A percentile compares a stretch with the other conserved stretches of the same genome.
Evolutionary conservation across 2,888 invertebrate species (phyloP).

Genomic region (Leucophenga maculata): DNA sequence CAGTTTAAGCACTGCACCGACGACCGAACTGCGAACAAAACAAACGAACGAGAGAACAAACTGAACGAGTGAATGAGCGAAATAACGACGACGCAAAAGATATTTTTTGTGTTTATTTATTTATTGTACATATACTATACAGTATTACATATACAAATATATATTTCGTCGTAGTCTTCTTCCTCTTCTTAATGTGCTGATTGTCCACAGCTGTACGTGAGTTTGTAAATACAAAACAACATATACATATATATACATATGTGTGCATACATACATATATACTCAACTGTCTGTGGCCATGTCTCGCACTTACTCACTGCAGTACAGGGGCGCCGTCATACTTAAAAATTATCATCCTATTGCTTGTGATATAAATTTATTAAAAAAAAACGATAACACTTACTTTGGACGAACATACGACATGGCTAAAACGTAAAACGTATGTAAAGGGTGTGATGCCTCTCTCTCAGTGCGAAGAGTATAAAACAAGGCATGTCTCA

Average conservation of each 20-base stretch:
- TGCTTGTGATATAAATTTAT: too few relatives aligned
- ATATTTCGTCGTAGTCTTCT: not conserved
- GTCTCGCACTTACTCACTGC: not conserved
- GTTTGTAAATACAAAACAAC: not conserved
- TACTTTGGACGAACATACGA: too few relatives aligned
- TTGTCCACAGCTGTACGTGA: constrained; percentile 11
- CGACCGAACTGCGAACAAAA: not conserved
- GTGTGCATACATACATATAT: not conserved
- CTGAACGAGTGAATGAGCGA: constrained; percentile 3
- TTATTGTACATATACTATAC: not conserved
- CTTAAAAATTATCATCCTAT: too few relatives aligned
- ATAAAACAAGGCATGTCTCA: too few relatives aligned
- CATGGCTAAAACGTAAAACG: too few relatives aligned
- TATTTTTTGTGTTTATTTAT: constrained; percentile 17
- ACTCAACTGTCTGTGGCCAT: constrained; percentile 7
- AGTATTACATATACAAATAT: too few relatives aligned
- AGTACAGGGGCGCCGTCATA: not conserved
- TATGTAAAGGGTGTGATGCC: too few relatives aligned
- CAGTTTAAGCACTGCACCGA: not conserved
- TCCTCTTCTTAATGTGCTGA: not conserved
- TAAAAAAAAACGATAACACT: too few relatives aligned
- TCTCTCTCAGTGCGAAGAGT: too few relatives aligned
- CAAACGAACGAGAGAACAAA: not conserved
- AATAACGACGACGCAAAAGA: constrained; percentile 25
- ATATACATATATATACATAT: not conserved